Base-by-base conservation (phyloP, 2,888 invertebrate species). In the Melolontha melolontha region DNA sequence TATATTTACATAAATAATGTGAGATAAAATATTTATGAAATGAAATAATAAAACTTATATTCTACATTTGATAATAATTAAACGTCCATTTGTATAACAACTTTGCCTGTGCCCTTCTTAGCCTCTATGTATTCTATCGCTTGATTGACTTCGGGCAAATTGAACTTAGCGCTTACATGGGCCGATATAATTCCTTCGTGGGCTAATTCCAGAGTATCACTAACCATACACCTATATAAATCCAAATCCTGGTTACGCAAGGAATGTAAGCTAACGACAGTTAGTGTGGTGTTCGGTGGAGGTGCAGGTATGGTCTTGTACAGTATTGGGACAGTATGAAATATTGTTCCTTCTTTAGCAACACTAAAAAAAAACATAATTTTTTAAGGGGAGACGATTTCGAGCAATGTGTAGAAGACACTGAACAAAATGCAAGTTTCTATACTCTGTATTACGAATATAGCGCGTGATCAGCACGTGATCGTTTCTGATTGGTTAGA, bases 141-240 rank as follows among this genome's bases (percentile, higher is more conserved):
- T 68, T 89, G 85, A 77, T 90, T 89, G 7, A 89, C 84, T 75
- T 89, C 81, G 39, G 86, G 81, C 52, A 91, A 80, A 34, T 85
- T 82, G 76, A 86, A 88, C 59, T 82, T 84, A 64, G 87, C 82
- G 41, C 87, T 87, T 51, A 86, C 81, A 72, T 86, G 84, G 1
- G 91, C 90, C 12, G 82, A 84, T 66, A 91, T 86, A n/a, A 89
- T 81, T 17, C 87, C 87, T 72, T 90, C 88, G 70, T 87, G 86
- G 39, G 87, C 86, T 78, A 89, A 85, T 71, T 88, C 86, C 67
- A 91, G 81, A 4, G 89, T 85, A 77, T 89, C 89, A 68, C 71
- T 75, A 5, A 81, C 77, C 49, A 81, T 72, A 52, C 75, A 77
- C 80, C 85, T 82, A 79, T 90, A 91, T n/a, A 85, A 79, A 68